Base-by-base conservation (phyloP, 64 coral and sea anemone species). In the Montipora foliosa region DNA sequence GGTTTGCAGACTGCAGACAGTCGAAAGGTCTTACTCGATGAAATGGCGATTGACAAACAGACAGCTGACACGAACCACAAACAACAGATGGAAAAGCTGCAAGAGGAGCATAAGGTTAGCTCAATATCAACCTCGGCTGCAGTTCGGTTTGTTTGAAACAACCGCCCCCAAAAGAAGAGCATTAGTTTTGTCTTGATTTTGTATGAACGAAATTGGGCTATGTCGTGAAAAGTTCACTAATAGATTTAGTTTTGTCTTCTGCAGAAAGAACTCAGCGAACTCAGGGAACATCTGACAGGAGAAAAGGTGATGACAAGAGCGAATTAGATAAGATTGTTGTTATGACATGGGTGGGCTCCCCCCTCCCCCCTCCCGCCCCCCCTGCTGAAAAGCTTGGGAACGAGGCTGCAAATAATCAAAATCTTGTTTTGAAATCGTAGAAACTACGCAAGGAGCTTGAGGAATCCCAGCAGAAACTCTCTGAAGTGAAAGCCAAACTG, bases 391-490 rank as follows among this genome's bases (percentile, higher is more conserved):
- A 0, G 53, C 53, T 0, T 11, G 11, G 11, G 6, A 57, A 57
- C 11, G 6, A 8, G 6, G 53, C 53, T 11, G 53, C 6, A 8
- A 57, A 57, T 57, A 57, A 57, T 11, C 6, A 57, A 57, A 57
- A 11, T 57, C 24, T 79, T 14, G 15, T 62, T 46, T 66, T 89
- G 0, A 62, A 12, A 60, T 75, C 13, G 19, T 76, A 99, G 97
- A 99, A 99, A 99, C 48, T 99, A 17, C 91, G 92, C 69, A 99
- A 99, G 67, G 94, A 99, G 83, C 68, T 94, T 4, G 97, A 99
- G 8, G 97, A 99, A 6, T 44, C 87, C 4, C 94, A 99, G 37
- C 91, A 94, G 44, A 93, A 94, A 46, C 19, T 96, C 2, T 66
- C 61, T 9, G 97, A 99, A 20, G 69, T 62, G 8, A 99, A 94